These are phyloP conservation scores for Paramisgurnus dabryanus DNA, from an alignment of 2,113 vertebrate genomes.

Conservation along the genomic window DNA sequence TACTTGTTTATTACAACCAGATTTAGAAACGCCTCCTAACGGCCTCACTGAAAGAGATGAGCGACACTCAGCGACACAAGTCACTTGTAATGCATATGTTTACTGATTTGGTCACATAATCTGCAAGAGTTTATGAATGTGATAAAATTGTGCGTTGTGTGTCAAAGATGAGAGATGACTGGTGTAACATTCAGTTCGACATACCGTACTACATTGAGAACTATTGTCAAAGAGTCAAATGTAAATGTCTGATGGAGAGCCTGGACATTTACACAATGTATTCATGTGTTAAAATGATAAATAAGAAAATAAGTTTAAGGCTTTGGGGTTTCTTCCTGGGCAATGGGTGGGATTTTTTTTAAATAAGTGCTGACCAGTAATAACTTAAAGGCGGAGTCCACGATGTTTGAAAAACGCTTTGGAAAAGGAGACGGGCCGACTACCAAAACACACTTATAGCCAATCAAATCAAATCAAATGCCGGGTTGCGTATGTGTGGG, in stretches of 20 bases:
- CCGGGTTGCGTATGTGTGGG: no score
- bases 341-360: neutral
- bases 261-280: slow-evolving; percentile 7
- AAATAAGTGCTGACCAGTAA: neutral
- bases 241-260: neutral
- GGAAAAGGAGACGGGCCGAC: no score
- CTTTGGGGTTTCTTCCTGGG: neutral
- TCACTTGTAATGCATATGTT: neutral
- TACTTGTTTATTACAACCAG: no score
- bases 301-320: neutral
- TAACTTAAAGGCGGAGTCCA: no score
- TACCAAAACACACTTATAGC: no score
- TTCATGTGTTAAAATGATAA: neutral
- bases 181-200: neutral
- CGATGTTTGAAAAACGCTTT: no score
- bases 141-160: neutral
- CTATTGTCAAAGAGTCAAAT: neutral
- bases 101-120: neutral
- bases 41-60: no score
- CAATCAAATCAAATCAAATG: no score
- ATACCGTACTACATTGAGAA: neutral
- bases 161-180: neutral
- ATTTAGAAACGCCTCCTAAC: no score
- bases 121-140: neutral
- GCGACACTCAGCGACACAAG: no score